Conservation (phyloP, 2,888 invertebrate species). For the Phaonia tiefii region DNA sequence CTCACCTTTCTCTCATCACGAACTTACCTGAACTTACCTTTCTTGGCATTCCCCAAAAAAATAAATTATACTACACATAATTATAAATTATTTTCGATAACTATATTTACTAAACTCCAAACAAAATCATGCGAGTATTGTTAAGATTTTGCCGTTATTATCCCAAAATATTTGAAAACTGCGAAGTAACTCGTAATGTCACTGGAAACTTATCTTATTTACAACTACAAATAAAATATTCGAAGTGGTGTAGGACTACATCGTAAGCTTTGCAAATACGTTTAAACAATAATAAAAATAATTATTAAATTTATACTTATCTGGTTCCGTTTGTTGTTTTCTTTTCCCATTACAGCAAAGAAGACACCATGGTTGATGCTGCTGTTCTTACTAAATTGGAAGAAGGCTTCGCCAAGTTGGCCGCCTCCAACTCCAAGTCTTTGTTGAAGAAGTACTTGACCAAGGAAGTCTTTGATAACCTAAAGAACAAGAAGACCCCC, state of each 20-base stretch:
- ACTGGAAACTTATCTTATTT: slow-evolving; percentile 16
- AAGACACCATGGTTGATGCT: slow-evolving; percentile 94
- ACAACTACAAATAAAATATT: slow-evolving; percentile 27
- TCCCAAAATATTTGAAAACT: slow-evolving; percentile 33
- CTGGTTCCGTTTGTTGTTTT: slow-evolving; percentile 10
- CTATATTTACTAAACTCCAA: no score
- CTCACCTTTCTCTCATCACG: no score
- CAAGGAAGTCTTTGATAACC: slow-evolving; percentile 93
- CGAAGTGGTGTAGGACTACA: slow-evolving; percentile 32
- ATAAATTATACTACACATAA: no score
- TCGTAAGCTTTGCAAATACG: slow-evolving; percentile 43
- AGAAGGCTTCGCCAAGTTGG: slow-evolving; percentile 93
- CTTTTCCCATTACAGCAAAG: slow-evolving; percentile 82
- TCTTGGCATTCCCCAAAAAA: not conserved
- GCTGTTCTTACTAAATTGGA: slow-evolving; percentile 95
- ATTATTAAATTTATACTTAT: slow-evolving; percentile 14
- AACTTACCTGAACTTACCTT: no score
- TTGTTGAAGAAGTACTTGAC: slow-evolving; percentile 97
- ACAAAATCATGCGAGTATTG: no score
- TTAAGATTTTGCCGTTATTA: slow-evolving; percentile 55
- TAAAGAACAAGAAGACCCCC: slow-evolving; percentile 94
- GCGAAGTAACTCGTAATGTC: not conserved
- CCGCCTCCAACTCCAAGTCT: slow-evolving; percentile 95
- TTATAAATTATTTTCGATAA: no score
- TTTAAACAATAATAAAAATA: no score